phyloP scores from a whole-genome alignment of 2,113 vertebrate species.

The Muntiacus muntjak region DNA sequence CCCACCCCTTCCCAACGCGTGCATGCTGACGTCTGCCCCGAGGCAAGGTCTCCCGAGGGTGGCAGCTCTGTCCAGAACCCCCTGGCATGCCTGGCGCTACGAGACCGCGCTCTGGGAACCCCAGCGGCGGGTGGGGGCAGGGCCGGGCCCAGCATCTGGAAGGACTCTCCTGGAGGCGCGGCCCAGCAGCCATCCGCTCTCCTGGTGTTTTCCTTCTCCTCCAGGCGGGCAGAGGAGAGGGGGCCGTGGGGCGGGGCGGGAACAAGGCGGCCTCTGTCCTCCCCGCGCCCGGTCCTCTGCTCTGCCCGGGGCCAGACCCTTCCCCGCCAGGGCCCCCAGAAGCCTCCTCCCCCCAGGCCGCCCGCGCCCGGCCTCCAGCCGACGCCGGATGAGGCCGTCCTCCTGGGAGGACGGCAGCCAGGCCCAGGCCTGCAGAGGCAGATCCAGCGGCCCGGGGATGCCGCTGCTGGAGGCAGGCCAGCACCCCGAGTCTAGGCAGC shows the following conservation, averaged over 20 bases:
- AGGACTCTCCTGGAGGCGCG: fast-evolving
- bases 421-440: neutral
- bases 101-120: neutral
- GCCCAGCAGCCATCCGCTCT: neutral
- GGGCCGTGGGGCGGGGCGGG: neutral
- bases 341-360: neutral
- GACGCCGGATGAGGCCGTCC: neutral
- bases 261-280: conserved; percentile 57
- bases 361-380: neutral
- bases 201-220: neutral
- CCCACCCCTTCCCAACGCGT: fast-evolving
- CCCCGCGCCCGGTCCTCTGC: neutral
- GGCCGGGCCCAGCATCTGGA: neutral
- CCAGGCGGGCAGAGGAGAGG: neutral
- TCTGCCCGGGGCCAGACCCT: neutral
- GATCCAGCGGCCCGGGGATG: neutral
- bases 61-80: neutral
- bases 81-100: neutral
- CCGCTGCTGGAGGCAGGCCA: neutral
- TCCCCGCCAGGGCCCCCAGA: neutral
- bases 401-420: neutral
- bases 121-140: neutral
- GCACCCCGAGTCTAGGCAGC: neutral
- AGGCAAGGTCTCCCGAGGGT: fast-evolving
- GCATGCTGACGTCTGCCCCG: fast-evolving